Conservation (phyloP, 1,140 invertebrate genomes). For the Diuraphis noxia region DNA sequence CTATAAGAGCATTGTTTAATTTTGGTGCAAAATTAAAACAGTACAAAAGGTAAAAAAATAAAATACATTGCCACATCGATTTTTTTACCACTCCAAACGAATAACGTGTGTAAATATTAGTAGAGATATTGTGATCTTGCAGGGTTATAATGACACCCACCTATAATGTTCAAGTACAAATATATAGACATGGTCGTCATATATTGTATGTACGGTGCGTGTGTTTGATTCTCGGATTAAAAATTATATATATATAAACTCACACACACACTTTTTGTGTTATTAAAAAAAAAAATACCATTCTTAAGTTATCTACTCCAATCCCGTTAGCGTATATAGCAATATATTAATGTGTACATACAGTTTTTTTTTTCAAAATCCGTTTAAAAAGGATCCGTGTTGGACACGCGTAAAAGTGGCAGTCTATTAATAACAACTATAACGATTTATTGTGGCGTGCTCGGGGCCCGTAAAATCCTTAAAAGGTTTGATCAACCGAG, state of each 20-base stretch:
- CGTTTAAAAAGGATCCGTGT: not conserved
- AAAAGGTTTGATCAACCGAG: not conserved
- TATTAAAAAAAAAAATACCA: not conserved
- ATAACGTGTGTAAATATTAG: not conserved
- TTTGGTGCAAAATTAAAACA: not conserved
- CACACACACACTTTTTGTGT: not conserved
- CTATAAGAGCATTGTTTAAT: not conserved
- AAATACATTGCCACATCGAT: not conserved
- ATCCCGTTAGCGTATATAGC: not conserved
- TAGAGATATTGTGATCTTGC: not conserved
- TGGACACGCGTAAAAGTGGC: not conserved
- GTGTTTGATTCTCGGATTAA: not conserved
- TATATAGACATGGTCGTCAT: not conserved
- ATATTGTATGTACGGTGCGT: not conserved
- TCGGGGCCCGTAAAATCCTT: not conserved
- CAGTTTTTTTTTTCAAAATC: not conserved
- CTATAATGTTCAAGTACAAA: not conserved
- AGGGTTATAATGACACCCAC: not conserved
- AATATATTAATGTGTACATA: not conserved
- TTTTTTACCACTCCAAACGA: not conserved
- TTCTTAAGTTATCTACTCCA: not conserved
- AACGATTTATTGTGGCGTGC: not conserved
- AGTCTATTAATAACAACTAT: conserved; percentile 18
- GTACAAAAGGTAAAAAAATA: not conserved
- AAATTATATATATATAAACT: not conserved